phyloP scores from a whole-genome alignment of 2,113 vertebrate genomes.

The Brienomyrus brachyistius region DNA sequence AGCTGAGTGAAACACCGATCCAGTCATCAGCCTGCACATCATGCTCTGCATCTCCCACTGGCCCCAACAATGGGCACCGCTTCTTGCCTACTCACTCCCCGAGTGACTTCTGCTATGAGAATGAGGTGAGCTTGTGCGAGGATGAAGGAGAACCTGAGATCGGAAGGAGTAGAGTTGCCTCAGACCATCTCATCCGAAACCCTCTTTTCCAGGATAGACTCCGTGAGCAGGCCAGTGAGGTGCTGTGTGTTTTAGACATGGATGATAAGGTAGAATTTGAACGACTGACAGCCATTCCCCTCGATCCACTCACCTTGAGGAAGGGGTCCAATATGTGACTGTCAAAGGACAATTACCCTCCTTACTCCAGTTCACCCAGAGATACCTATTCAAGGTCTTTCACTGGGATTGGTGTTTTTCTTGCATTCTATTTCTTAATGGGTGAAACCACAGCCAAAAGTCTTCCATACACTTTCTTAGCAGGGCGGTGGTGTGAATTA shows the following conservation, averaged over 20 bases:
- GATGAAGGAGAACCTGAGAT: constrained; percentile 59
- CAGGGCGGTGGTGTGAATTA: not conserved
- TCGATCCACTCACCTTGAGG: constrained; percentile 77
- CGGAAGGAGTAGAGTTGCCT: constrained; percentile 51
- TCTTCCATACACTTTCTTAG: not conserved
- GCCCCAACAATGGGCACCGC: constrained; percentile 30
- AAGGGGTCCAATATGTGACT: constrained; percentile 82
- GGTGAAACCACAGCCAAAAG: not conserved
- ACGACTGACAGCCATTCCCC: constrained; percentile 74
- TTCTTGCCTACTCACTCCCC: constrained; percentile 74
- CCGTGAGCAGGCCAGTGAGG: constrained; percentile 68
- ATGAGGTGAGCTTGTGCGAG: constrained; percentile 83
- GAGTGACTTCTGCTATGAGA: constrained; percentile 92
- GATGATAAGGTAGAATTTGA: constrained; percentile 79
- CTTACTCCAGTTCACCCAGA: constrained; percentile 14
- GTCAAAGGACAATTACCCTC: constrained; percentile 19
- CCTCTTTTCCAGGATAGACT: constrained; percentile 51
- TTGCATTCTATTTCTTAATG: not conserved
- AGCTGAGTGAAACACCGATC: constrained; percentile 54
- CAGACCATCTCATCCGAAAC: not conserved
- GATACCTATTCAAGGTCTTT: not conserved
- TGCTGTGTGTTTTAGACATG: constrained; percentile 81
- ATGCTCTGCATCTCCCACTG: constrained; percentile 44
- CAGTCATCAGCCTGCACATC: constrained; percentile 36
- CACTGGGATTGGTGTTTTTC: not conserved